Percentiles rank a stretch among this genome's conserved stretches.
phyloP scores from a whole-genome alignment of 2,113 vertebrate species.

The Leuciscus idus region DNA sequence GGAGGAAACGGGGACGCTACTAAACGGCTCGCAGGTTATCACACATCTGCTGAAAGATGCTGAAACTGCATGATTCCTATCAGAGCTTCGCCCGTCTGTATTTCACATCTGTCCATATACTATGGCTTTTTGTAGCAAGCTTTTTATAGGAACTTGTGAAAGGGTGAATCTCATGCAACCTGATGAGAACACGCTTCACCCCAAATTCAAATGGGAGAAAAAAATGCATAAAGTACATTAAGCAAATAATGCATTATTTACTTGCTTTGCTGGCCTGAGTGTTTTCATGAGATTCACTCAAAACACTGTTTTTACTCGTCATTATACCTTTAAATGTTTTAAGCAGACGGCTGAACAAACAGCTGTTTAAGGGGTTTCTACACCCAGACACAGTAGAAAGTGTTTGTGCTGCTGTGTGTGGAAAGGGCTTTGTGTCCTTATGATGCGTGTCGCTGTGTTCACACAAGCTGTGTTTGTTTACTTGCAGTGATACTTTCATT shows the following conservation, averaged over 20 bases:
- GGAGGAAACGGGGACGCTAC: conserved; percentile 81
- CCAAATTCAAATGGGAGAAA: not conserved
- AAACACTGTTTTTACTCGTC: not conserved
- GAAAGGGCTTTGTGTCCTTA: not conserved
- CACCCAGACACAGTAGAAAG: too few species aligned
- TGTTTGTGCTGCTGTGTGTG: not conserved
- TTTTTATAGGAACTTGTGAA: not conserved
- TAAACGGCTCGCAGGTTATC: conserved; percentile 78
- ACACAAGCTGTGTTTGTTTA: not conserved
- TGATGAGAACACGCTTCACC: not conserved
- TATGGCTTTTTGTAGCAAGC: not conserved
- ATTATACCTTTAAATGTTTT: not conserved
- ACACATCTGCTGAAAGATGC: conserved; percentile 8
- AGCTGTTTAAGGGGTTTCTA: too few species aligned
- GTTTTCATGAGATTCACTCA: conserved; percentile 4
- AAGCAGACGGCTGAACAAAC: too few species aligned
- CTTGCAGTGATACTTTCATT: not conserved
- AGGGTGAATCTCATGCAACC: not conserved
- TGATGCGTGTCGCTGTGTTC: not conserved
- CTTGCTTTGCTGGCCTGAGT: not conserved
- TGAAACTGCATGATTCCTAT: conserved; percentile 37
- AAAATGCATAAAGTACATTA: not conserved
- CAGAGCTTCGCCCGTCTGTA: not conserved
- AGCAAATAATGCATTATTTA: not conserved
- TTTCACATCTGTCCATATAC: not conserved